Evolutionary conservation across 2,113 vertebrate species (phyloP).

Genomic region (Raja brachyura): DNA sequence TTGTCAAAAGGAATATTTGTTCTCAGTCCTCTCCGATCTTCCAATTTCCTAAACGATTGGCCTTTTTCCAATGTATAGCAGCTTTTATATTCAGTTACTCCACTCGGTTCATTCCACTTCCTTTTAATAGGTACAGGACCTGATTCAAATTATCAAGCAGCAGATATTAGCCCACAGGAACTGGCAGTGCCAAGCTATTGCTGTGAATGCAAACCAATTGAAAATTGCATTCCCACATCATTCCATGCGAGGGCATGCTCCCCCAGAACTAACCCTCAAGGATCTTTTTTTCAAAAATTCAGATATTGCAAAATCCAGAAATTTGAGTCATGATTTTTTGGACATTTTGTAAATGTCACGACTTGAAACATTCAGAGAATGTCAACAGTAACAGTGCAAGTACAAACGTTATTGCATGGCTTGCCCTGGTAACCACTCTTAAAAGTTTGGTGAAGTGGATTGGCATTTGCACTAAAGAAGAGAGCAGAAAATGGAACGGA

Average conservation of each 20-base stretch:
- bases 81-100: background rate
- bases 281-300: background rate
- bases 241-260: slow-evolving; percentile 29
- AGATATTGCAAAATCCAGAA: background rate
- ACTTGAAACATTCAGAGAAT: background rate
- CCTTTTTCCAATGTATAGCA: background rate
- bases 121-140: background rate
- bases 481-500: background rate
- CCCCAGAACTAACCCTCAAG: background rate
- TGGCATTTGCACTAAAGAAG: background rate
- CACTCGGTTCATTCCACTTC: background rate
- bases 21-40: background rate
- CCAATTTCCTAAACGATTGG: background rate
- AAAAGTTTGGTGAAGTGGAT: background rate
- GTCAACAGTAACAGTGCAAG: background rate
- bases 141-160: slow-evolving; percentile 11
- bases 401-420: background rate
- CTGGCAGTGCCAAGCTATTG: background rate
- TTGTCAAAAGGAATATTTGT: background rate
- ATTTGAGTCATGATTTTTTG: background rate
- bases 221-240: slow-evolving; percentile 19
- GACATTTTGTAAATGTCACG: background rate
- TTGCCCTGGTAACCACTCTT: background rate
- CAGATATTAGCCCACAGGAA: slow-evolving; percentile 16
- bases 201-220: background rate